phyloP scores from a whole-genome alignment of 1,140 invertebrate genomes.

The Notospermus geniculatus region DNA sequence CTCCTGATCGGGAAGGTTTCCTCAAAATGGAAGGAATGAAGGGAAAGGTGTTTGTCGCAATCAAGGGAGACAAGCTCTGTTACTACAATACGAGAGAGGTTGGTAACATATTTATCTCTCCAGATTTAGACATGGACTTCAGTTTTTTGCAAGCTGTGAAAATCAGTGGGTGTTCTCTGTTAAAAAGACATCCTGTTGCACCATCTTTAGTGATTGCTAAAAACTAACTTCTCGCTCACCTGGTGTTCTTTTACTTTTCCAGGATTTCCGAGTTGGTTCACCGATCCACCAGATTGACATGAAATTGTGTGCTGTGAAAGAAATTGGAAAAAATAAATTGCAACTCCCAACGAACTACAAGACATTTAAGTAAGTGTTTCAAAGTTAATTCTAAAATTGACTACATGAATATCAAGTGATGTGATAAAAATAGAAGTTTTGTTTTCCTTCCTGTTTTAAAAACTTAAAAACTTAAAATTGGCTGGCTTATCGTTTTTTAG shows the following conservation, averaged over 20 bases:
- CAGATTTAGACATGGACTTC: background rate
- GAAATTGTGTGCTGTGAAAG: slow-evolving; percentile 44
- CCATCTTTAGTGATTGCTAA: too few relatives aligned
- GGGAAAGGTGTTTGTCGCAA: slow-evolving; percentile 36
- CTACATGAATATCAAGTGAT: too few relatives aligned
- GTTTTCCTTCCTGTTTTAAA: too few relatives aligned
- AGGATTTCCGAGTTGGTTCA: slow-evolving; percentile 43
- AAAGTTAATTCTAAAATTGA: slow-evolving; percentile 34
- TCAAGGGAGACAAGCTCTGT: slow-evolving; percentile 33
- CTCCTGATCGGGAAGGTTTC: slow-evolving; percentile 32
- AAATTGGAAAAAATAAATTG: slow-evolving; percentile 30
- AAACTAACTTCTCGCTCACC: too few relatives aligned
- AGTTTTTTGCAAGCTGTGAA: background rate
- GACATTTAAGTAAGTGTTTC: slow-evolving; percentile 35
- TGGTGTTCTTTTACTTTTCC: slow-evolving; percentile 11
- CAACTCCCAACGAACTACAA: slow-evolving; percentile 43
- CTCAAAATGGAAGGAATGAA: slow-evolving; percentile 37
- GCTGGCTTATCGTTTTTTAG: slow-evolving; percentile 14
- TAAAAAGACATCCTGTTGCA: too few relatives aligned
- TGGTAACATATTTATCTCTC: slow-evolving; percentile 16
- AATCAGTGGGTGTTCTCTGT: too few relatives aligned
- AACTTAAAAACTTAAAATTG: too few relatives aligned
- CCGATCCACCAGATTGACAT: slow-evolving; percentile 48
- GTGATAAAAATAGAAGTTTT: too few relatives aligned
- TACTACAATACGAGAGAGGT: slow-evolving; percentile 43